Evolutionary conservation across 2,888 invertebrate genomes (phyloP).

Genomic region (Deilephila porcellus): DNA sequence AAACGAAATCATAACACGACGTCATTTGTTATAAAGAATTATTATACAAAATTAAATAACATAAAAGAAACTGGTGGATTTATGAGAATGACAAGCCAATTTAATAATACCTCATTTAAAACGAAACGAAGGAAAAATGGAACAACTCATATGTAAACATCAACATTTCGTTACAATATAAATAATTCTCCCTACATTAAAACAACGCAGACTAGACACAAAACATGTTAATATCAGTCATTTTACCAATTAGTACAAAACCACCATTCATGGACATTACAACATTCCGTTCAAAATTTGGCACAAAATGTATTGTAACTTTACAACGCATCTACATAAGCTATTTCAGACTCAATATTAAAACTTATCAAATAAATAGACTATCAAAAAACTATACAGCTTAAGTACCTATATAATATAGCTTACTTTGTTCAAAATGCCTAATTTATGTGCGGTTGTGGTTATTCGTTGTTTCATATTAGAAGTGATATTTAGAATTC

Average conservation of each 20-base stretch:
- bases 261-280: not conserved
- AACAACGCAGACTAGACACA: conserved; percentile 50
- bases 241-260: conserved; percentile 39
- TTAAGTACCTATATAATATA: conserved; percentile 38
- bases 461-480: conserved; percentile 14
- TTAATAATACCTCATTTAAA: no score
- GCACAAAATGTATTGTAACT: conserved; percentile 46
- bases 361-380: conserved; percentile 36
- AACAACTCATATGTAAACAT: not conserved
- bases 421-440: conserved; percentile 29
- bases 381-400: conserved; percentile 33
- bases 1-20: not conserved
- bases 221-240: conserved; percentile 56
- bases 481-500: not conserved
- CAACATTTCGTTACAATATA: not conserved
- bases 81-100: not conserved
- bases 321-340: conserved; percentile 29
- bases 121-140: no score
- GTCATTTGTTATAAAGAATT: not conserved
- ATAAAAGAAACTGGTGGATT: not conserved
- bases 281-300: conserved; percentile 51
- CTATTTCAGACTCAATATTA: conserved; percentile 31
- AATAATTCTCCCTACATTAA: conserved; percentile 37
- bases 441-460: conserved; percentile 14
- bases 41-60: not conserved